Percentiles rank a stretch among this genome's conserved stretches.
Evolutionary conservation across 2,888 invertebrate species (phyloP).

Genomic region (Euzetes globulus): DNA sequence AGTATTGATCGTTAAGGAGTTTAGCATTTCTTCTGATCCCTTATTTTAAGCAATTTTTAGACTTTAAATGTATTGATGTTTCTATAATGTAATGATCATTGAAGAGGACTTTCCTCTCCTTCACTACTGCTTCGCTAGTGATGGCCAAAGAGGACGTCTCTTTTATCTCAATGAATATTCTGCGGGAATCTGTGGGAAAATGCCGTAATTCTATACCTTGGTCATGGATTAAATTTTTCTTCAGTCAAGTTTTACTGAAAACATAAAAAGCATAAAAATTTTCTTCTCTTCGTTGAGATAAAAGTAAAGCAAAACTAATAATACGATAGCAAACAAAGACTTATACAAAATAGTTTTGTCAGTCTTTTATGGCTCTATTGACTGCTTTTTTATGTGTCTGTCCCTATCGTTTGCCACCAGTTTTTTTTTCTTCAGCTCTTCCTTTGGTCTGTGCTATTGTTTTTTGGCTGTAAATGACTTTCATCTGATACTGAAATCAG

Average conservation of each 20-base stretch:
- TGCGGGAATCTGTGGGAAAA: no score
- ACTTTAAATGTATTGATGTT: conserved; percentile 18
- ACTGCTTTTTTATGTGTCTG: background rate
- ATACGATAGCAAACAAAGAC: background rate
- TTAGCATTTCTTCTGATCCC: background rate
- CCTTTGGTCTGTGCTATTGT: background rate
- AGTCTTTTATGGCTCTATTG: background rate
- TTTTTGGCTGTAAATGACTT: background rate
- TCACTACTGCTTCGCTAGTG: no score
- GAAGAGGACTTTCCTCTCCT: background rate
- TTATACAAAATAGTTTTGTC: conserved; percentile 8
- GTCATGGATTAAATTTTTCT: no score
- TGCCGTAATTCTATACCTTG: no score
- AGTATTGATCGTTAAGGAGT: background rate
- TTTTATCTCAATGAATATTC: no score
- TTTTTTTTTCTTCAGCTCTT: background rate
- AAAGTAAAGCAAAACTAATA: background rate
- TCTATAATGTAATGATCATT: conserved; percentile 15
- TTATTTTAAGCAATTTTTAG: background rate
- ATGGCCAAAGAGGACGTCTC: no score
- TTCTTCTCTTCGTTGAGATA: background rate
- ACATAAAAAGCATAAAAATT: conserved; percentile 2
- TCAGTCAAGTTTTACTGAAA: background rate
- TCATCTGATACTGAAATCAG: background rate
- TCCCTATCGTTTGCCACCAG: background rate